Base-by-base conservation (phyloP, 2,113 vertebrate species). In the Chloropsis cyanopogon region DNA sequence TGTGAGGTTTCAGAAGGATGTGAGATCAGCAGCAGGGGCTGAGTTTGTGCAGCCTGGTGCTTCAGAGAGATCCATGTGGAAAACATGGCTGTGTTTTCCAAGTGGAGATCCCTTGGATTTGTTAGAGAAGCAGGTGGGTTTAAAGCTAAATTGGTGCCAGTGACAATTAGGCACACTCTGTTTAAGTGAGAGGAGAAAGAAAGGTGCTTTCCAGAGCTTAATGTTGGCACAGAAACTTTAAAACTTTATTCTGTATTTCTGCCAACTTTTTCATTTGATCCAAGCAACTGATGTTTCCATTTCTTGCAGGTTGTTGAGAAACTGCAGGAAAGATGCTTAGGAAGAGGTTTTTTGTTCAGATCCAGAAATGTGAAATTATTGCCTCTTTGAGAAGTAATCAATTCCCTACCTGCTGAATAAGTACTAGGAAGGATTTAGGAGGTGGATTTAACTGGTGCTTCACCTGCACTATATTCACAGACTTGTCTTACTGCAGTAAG, bases 351-450 rank as follows among this genome's bases (percentile, higher is more conserved):
- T 86, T 61, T 69, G 56, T 85, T 82, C 71, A 64, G 64, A 52
- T 53, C 56, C 60, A 81, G 76, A 42, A 84, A 82, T 64, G 75
- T 73, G 72, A 96, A 95, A 95, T 95, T 90, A 94, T 88, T 93
- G 60, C 82, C 42, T 94, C 72, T 77, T 90, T 13, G 26, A 91
- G 82, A 70, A 83, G n/a, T 50, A 93, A 96, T 94, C 93, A 69
- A 86, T 97, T 91, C 85, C 72, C 70, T 75, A 80, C 82, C 56
- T 94, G 79, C 95, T 96, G 92, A 90, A 81, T 92, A 94, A 95
- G 79, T 95, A 22, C 54, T n/a, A 26, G 59, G 59, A 70, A 75
- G 69, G 79, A 83, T 96, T 95, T 94, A 81, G 80, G 87, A 90
- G 64, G 20, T 77, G 44, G 13, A 33, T 69, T 83, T 81, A 86